These are phyloP conservation scores for Tychaedon coryphoeus DNA, from an alignment of 2,113 vertebrate species.

Conservation along the genomic window DNA sequence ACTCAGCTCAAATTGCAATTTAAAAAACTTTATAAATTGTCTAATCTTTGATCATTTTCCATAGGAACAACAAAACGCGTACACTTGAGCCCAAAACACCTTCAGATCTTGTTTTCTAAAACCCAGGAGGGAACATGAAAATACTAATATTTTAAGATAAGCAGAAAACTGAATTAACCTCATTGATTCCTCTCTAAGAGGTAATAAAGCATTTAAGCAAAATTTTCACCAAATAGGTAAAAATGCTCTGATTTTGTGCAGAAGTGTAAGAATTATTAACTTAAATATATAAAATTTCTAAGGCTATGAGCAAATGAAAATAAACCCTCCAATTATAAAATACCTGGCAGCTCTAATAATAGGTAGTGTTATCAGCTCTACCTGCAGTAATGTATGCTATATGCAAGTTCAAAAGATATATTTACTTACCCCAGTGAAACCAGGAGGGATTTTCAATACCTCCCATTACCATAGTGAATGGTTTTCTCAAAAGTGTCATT, in stretches of 20 bases:
- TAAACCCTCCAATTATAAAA: not conserved
- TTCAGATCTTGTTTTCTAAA: not conserved
- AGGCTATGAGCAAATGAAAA: not conserved
- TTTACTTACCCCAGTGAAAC: not conserved
- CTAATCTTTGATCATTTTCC: not conserved
- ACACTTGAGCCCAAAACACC: not conserved
- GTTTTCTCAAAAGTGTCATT: conserved; percentile 5
- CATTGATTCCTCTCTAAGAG: not conserved
- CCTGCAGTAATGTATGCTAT: not conserved
- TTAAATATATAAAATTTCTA: not conserved
- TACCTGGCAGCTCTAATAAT: not conserved
- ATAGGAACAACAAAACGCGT: not conserved
- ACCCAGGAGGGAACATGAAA: not conserved
- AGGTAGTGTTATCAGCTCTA: not conserved
- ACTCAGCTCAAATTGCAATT: not conserved
- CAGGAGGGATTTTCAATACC: not conserved
- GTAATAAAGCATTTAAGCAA: not conserved
- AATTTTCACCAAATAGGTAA: not conserved
- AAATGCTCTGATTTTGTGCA: not conserved
- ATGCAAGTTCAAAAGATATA: not conserved
- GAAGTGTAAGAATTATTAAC: not conserved
- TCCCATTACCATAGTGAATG: not conserved
- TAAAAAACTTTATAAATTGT: not conserved
- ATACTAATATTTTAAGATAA: not conserved
- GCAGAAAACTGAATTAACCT: not conserved